Percentiles rank a stretch among this genome's conserved stretches.
Conservation (phyloP, 2,888 invertebrate species). For the Magallana nippona region DNA sequence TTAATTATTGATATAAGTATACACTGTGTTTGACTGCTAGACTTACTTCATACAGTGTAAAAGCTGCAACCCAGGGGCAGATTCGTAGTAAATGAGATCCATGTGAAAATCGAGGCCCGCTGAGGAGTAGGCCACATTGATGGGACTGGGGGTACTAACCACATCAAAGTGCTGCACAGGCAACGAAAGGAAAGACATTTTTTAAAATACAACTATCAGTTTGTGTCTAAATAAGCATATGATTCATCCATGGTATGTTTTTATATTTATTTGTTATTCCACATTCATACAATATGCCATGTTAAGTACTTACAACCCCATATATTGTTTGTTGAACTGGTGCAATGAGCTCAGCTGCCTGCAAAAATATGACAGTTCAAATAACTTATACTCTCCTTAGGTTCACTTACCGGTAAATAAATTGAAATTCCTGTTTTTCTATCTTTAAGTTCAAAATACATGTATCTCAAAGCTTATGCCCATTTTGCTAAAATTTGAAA, state of each 20-base stretch:
- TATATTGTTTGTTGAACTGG: constrained; percentile 64
- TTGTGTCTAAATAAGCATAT: too few relatives aligned
- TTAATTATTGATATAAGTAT: too few relatives aligned
- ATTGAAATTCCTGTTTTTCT: too few relatives aligned
- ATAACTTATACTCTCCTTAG: too few relatives aligned
- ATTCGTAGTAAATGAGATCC: constrained; percentile 77
- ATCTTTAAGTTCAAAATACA: neutral
- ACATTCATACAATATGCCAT: too few relatives aligned
- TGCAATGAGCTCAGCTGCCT: constrained; percentile 62
- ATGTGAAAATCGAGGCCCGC: constrained; percentile 71
- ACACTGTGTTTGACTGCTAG: too few relatives aligned
- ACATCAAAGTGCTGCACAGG: constrained; percentile 70
- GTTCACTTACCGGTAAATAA: too few relatives aligned
- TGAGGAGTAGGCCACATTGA: constrained; percentile 75
- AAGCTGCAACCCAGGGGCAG: constrained; percentile 76
- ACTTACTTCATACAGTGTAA: constrained; percentile 72
- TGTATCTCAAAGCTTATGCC: neutral
- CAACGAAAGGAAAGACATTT: neutral
- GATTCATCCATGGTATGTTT: too few relatives aligned
- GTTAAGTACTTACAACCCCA: constrained; percentile 58
- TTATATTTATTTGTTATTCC: neutral
- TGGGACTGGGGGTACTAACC: constrained; percentile 63
- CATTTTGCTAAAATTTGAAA: neutral
- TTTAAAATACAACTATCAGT: neutral
- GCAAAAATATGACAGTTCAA: constrained; percentile 33